Evolutionary conservation across 2,888 invertebrate species (phyloP).

Genomic region (Monopis laevigella): DNA sequence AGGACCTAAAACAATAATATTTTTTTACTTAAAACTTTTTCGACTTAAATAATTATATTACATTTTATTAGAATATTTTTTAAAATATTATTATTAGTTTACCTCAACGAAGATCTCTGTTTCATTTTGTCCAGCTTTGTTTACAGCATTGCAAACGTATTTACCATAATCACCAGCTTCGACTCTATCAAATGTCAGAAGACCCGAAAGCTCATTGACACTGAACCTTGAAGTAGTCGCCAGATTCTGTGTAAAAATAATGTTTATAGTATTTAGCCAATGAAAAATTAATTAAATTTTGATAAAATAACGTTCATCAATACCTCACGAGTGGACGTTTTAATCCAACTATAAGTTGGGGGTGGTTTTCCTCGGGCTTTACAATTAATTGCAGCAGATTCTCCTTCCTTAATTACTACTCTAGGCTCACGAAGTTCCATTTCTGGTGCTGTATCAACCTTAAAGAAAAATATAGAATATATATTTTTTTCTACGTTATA

Average conservation of each 20-base stretch:
- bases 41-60: no score
- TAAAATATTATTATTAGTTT: constrained; percentile 16
- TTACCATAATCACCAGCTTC: constrained; percentile 81
- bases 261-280: background rate
- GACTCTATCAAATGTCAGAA: constrained; percentile 77
- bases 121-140: constrained; percentile 78
- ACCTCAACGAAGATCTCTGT: constrained; percentile 74
- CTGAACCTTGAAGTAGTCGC: constrained; percentile 70
- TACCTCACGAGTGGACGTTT: constrained; percentile 72
- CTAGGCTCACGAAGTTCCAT: constrained; percentile 70
- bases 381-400: constrained; percentile 78
- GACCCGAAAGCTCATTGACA: constrained; percentile 76
- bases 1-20: constrained; percentile 49
- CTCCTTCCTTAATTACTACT: constrained; percentile 82
- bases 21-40: no score
- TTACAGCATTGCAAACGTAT: constrained; percentile 83
- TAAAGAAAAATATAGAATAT: constrained; percentile 11
- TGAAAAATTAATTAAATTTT: background rate
- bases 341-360: constrained; percentile 86
- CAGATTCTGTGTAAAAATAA: constrained; percentile 64
- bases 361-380: constrained; percentile 85
- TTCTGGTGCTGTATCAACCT: constrained; percentile 80
- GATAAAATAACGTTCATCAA: background rate
- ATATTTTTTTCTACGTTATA: constrained; percentile 7
- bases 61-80: no score